Conservation (phyloP, 1,140 invertebrate genomes). For the Brachystomella parvula region DNA sequence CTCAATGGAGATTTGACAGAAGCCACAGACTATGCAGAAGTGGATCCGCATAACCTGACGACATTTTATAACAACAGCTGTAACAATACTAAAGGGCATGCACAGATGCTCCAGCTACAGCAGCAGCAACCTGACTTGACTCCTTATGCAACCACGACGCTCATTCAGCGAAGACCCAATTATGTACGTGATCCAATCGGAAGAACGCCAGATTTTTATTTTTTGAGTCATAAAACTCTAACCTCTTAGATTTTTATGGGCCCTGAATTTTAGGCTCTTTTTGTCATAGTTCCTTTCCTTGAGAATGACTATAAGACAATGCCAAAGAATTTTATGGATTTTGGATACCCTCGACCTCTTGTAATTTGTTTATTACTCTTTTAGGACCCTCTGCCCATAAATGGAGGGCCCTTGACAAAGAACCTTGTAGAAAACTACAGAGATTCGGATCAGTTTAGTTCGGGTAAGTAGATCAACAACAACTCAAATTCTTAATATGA, state of each 20-base stretch:
- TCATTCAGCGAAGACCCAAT: conserved; percentile 46
- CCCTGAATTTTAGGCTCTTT: too few relatives aligned
- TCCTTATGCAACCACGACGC: conserved; percentile 74
- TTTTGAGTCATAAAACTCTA: too few relatives aligned
- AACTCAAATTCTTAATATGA: conserved; percentile 7
- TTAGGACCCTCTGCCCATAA: conserved; percentile 36
- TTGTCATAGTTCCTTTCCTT: too few relatives aligned
- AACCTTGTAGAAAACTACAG: conserved; percentile 25
- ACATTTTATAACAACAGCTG: conserved; percentile 68
- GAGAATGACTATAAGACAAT: too few relatives aligned
- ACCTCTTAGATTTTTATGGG: too few relatives aligned
- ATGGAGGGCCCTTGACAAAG: conserved; percentile 27
- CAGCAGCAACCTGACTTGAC: conserved; percentile 50
- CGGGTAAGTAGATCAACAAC: conserved; percentile 25
- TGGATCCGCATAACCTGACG: conserved; percentile 61
- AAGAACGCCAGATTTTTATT: too few relatives aligned
- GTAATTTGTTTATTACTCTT: conserved; percentile 1
- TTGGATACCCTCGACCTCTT: too few relatives aligned
- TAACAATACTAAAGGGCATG: conserved; percentile 34
- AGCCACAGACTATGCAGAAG: conserved; percentile 66
- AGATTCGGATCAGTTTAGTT: conserved; percentile 38
- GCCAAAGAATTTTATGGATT: too few relatives aligned
- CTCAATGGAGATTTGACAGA: conserved; percentile 40
- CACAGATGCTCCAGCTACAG: conserved; percentile 22
- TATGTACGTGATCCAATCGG: conserved; percentile 32